Evolutionary conservation across 2,797 vertebrate species (phyloP).

Genomic region (Smutsia temminckii): DNA sequence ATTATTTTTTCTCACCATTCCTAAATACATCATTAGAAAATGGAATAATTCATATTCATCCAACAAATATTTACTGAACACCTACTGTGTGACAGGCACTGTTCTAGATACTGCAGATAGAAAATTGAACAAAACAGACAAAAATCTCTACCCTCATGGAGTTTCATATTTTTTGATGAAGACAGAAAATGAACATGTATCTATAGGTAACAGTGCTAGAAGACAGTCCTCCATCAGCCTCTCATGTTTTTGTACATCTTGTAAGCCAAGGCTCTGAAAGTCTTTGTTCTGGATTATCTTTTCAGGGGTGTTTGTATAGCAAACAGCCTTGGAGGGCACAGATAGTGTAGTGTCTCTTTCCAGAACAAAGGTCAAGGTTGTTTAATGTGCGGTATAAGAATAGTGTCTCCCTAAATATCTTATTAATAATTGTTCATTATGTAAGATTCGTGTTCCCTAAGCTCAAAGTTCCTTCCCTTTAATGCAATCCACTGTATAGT

Average conservation of each 20-base stretch:
- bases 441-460: not conserved
- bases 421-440: not conserved
- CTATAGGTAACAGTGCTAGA: not conserved
- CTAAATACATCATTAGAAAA: constrained; percentile 5
- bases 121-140: not conserved
- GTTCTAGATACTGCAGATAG: not conserved
- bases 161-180: not conserved
- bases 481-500: not conserved
- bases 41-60: not conserved
- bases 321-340: not conserved
- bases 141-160: not conserved
- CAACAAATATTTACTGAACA: not conserved
- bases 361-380: not conserved
- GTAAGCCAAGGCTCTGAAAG: not conserved
- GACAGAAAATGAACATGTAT: not conserved
- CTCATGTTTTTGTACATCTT: not conserved
- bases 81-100: not conserved
- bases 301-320: not conserved
- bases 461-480: not conserved
- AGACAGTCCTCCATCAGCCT: not conserved
- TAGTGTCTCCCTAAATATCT: not conserved
- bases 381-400: not conserved
- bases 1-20: not conserved
- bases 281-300: not conserved
- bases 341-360: not conserved